Evolutionary conservation across 37 sponge, comb jelly and placozoan genomes (phyloP).

Genomic region (Chondrilla cf. caribensis): DNA sequence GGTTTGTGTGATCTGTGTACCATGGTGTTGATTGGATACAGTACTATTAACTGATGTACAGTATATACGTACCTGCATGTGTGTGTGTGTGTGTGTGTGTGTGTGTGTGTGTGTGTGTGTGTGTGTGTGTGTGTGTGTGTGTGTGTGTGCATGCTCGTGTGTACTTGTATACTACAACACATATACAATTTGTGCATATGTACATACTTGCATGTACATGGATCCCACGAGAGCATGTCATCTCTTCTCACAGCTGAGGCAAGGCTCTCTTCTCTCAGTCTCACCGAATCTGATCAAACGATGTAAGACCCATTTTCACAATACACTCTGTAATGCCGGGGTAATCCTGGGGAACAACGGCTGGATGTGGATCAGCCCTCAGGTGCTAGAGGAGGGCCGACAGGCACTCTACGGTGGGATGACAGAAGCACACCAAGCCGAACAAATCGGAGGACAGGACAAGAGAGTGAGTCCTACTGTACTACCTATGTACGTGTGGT

Average conservation of each 20-base stretch:
- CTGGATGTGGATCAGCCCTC: slow-evolving; percentile 89
- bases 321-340: slow-evolving; percentile 86
- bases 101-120: neutral
- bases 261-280: slow-evolving; percentile 80
- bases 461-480: slow-evolving; percentile 17
- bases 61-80: slow-evolving; percentile 7
- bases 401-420: slow-evolving; percentile 33
- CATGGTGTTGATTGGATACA: no score
- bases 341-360: slow-evolving; percentile 97
- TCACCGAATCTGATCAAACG: slow-evolving; percentile 86
- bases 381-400: slow-evolving; percentile 54
- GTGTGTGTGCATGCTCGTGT: neutral
- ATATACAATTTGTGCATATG: neutral
- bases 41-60: neutral
- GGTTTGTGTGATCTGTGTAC: slow-evolving; percentile 45
- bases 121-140: no score
- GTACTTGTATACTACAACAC: neutral
- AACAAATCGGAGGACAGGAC: slow-evolving; percentile 19
- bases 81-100: neutral
- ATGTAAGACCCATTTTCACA: slow-evolving; percentile 97
- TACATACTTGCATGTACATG: neutral
- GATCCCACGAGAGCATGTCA: neutral
- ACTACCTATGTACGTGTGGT: neutral
- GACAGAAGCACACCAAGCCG: neutral
- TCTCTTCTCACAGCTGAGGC: slow-evolving; percentile 40